Base-by-base conservation (phyloP, 2,888 invertebrate genomes). In the Sylvicola fuscatus region DNA sequence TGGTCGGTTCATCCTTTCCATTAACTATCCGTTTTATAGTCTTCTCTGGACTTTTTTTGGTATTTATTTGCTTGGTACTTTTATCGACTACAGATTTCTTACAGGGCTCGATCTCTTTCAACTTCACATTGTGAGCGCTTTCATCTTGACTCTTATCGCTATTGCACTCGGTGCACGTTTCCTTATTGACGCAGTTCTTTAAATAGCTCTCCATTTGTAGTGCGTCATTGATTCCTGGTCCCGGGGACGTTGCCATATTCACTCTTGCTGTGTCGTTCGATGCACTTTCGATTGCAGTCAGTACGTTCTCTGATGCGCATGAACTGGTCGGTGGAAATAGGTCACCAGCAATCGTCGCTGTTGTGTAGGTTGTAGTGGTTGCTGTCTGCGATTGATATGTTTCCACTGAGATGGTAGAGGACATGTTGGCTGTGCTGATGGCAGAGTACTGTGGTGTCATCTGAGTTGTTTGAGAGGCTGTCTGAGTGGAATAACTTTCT, bases 211-310 rank as follows among this genome's bases (percentile, higher is more conserved):
- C 21, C 5, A 21, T 21, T 21, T 21, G 21, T 13, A 16, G 16
- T 14, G 14, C 16, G 29, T 29, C 27, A 16, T 13, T 3, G n/a
- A 14, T 14, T 14, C 15, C 16, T 28, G 8, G 27, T 28, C 14
- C 30, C 30, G 8, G 16, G 3, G 8, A 17, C 29, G 17, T 13
- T 30, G 21, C 4, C 13, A 12, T 7, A 3, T 6, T 17, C 12
- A 10, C 29, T 21, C 21, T 35, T 6, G n/a, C 16, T 21, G 14
- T 8, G 12, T 32, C 29, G 11, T 21, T 21, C 35, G 39, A 40
- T 30, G 41, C 40, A 26, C 38, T 37, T 12, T 41, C 42, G 10
- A 44, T 39, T 3, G 41, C 15, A 14, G 38, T 30, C 2, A 42
- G 27, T 11, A 42, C 29, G 27, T 40, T 39, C 17, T 41, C 41